Evolutionary conservation across 2,797 vertebrate genomes (phyloP).

Genomic region (Oceanodroma leucorhoa): DNA sequence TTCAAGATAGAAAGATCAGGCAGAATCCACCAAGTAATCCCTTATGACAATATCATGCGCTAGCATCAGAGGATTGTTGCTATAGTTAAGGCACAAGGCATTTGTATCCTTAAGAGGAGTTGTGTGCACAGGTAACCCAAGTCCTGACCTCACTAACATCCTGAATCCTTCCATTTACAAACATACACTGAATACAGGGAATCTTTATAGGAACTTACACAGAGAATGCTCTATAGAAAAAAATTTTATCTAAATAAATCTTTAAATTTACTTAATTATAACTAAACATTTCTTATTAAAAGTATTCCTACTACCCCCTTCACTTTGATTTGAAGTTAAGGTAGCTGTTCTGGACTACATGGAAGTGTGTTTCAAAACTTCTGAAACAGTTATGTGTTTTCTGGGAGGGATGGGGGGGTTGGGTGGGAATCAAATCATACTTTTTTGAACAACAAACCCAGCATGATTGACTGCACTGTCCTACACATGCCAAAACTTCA

Average conservation of each 20-base stretch:
- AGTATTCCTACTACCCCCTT: not conserved
- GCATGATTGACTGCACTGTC: not conserved
- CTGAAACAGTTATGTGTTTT: not conserved
- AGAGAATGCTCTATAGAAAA: not conserved
- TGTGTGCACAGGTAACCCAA: not conserved
- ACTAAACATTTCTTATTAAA: not conserved
- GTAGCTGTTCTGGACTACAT: not conserved
- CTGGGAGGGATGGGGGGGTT: fast-evolving
- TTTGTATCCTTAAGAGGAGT: not conserved
- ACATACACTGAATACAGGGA: not conserved
- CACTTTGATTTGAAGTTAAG: not conserved
- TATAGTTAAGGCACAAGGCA: not conserved
- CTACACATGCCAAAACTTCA: not conserved
- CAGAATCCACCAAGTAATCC: not conserved
- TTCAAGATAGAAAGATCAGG: not conserved
- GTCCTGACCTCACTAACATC: not conserved
- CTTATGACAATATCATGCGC: not conserved
- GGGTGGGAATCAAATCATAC: not conserved
- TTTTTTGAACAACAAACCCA: not conserved
- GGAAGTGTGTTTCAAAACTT: not conserved
- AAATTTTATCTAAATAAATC: not conserved
- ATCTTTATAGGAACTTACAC: not conserved
- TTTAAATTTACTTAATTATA: not conserved
- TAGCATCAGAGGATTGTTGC: not conserved
- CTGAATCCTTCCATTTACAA: not conserved